Evolutionary conservation across 2,113 vertebrate species (phyloP).

Genomic region (Mixornis gularis): DNA sequence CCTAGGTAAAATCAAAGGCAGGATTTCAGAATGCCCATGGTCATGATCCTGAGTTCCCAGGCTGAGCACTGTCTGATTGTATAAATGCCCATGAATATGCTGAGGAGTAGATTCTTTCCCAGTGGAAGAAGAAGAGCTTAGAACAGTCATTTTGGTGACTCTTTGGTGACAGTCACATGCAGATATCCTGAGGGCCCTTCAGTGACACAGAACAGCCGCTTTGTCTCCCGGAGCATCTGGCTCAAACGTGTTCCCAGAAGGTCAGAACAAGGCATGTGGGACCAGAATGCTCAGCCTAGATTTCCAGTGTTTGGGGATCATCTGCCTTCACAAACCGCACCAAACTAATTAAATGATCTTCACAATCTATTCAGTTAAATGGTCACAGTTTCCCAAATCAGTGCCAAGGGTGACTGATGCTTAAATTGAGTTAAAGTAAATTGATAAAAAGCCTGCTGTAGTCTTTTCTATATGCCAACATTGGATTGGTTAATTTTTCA

Average conservation of each 20-base stretch:
- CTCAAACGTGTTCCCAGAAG: neutral
- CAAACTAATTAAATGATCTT: constrained; percentile 38
- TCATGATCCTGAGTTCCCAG: neutral
- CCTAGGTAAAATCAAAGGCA: neutral
- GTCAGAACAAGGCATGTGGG: neutral
- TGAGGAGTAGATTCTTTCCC: neutral
- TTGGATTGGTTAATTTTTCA: neutral
- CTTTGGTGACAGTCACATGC: neutral
- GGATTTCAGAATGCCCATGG: neutral
- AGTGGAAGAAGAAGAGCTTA: neutral
- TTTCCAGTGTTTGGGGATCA: neutral
- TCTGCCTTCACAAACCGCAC: neutral
- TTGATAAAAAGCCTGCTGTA: constrained; percentile 1
- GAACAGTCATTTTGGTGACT: neutral
- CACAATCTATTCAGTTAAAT: neutral
- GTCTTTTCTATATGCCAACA: neutral
- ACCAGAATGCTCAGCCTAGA: neutral
- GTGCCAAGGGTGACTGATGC: neutral
- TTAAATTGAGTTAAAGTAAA: constrained; percentile 18
- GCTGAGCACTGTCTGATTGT: accelerated
- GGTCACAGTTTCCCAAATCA: neutral
- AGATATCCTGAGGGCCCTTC: neutral
- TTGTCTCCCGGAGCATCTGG: neutral
- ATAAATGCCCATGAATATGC: neutral
- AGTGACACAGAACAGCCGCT: accelerated